Evolutionary conservation across 1,140 invertebrate species (phyloP), one percentile per base, ranked within the genome.

Genomic region (Octopus bimaculoides): DNA sequence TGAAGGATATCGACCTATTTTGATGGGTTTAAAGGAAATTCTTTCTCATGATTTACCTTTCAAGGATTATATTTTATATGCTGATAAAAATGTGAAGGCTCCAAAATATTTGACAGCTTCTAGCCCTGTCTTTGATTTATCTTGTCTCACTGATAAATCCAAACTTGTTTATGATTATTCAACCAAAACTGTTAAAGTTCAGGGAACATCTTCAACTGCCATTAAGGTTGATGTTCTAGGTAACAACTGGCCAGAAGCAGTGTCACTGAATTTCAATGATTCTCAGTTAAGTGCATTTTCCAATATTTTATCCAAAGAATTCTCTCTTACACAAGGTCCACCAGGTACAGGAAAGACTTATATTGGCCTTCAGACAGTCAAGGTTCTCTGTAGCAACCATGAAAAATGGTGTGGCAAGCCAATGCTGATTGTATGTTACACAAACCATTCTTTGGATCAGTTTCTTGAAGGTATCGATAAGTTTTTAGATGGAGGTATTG

Each of bases 391-490:
- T 4, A 77, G 85, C 14, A 91, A 91, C 83, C 75, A 76, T 53
- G 56, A 80, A 5, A 54, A 85, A 6, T 90, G 88, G 88, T 52
- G n/a, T 7, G 10, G 61, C 4, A 80, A 80, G 7, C 93, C 94
- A 5, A 93, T 97, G 78, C 88, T 97, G 4, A 91, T 97, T 12
- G 92, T 97, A 41, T 95, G 95, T 85, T 96, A 93, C 83, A 96
- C 95, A 0, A 97, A 97, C 87, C 95, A 96, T 89, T 95, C 96
- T 1, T 87, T 97, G 4, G 96, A 97, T 91, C 95, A 97, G 87
- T 96, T 97, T 90, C 88, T 97, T n/a, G 93, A 95, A 88, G 94
- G 93, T 41, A 86, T 90, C 17, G 52, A 82, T 2, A 12, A 75
- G n/a, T 86, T 85, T 71, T 83, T 81, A 71, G 77, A 83, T 2